Base-by-base conservation (phyloP, 2,888 invertebrate genomes). In the Silvanus unidentatus region DNA sequence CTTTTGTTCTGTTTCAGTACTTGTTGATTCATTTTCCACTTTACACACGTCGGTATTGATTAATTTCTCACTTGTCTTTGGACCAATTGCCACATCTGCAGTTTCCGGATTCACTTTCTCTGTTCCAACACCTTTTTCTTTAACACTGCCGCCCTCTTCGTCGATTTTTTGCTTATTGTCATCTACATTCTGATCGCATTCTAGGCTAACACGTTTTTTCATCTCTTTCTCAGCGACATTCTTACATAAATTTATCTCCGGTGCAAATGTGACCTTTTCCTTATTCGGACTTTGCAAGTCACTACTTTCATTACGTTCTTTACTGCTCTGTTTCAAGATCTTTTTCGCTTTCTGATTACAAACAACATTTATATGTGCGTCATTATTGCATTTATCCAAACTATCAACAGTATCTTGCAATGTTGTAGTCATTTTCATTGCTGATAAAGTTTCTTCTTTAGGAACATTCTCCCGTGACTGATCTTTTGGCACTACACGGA, bases 401-500 rank as follows among this genome's bases (percentile, higher is more conserved):
- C n/a, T 32, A n/a, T 4, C 14, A 6, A 15, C 5, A 6, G 14
- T 9, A 37, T 10, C 15, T 5, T 9, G 37, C 16, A 15, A 37
- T 37, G 12, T 12, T 39, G 45, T 37, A 28, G 16, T 29, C 9
- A 39, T 29, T 40, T 42, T 44, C 28, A 16, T 42, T 16, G 28
- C 10, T 15, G 40, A 44, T 32, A 11, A 16, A 15, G 3, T 16
- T 38, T 40, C 13, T 36, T 45, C 43, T 30, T 40, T 44, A 46
- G 46, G 45, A 45, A 50, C 48, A 39, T 56, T 42, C 51, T 52
- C 37, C 51, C 49, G 29, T 52, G 52, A 5, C 45, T 39, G 16
- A 49, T 63, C 67, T 57, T 69, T 70, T 55, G 81, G 77, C 40
- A 84, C 76, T 42, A 91, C 88, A 41, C 90, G 78, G 43, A 91